These are phyloP conservation scores for Oryzias curvinotus DNA, from an alignment of 2,113 vertebrate species.

Conservation along the genomic window DNA sequence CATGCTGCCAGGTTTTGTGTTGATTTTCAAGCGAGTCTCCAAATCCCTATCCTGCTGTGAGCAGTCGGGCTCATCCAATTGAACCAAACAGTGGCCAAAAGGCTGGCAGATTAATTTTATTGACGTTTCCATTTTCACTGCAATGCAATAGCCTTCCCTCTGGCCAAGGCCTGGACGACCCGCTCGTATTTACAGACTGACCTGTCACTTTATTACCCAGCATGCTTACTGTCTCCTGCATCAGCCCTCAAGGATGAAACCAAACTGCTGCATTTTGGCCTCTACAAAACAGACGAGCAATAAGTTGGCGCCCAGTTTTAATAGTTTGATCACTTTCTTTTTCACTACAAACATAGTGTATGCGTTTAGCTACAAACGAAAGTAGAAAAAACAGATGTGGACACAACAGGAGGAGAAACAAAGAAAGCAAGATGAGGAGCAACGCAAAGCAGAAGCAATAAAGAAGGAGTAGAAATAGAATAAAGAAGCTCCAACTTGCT, in stretches of 20 bases:
- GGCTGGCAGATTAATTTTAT: constrained; percentile 99
- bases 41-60: constrained; percentile 74
- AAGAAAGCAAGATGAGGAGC: constrained; percentile 20
- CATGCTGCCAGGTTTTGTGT: constrained; percentile 63
- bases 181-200: constrained; percentile 96
- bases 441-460: constrained; percentile 38
- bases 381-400: constrained; percentile 60
- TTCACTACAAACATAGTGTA: constrained; percentile 5
- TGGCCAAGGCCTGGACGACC: constrained; percentile 89
- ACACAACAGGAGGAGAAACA: constrained; percentile 35
- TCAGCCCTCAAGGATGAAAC: constrained; percentile 88
- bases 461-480: constrained; percentile 58
- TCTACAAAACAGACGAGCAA: constrained; percentile 26
- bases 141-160: constrained; percentile 91
- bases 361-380: constrained; percentile 28
- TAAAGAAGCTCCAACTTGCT: constrained; percentile 76
- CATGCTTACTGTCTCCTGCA: constrained; percentile 89
- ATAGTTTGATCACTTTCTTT: constrained; percentile 5
- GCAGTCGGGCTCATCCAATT: constrained; percentile 74
- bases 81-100: constrained; percentile 86
- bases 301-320: constrained; percentile 10
- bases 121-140: constrained; percentile 99
- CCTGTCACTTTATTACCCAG: constrained; percentile 96
- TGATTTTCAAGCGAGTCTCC: constrained; percentile 68
- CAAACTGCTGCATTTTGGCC: constrained; percentile 78